phyloP scores from a whole-genome alignment of 2,888 invertebrate species.

The Acanthococcus lagerstroemiae region DNA sequence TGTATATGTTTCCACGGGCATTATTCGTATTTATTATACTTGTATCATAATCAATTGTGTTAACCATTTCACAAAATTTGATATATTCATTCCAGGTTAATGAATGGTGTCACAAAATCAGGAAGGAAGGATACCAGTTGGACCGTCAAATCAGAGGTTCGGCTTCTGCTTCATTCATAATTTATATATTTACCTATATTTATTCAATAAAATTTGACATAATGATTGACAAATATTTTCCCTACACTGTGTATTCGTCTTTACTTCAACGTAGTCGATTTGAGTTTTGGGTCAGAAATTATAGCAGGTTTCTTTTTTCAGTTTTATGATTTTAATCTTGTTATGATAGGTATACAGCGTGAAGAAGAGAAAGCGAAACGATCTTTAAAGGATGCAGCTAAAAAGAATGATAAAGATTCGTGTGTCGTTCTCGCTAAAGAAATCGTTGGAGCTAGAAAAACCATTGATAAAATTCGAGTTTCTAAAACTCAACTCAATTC shows the following conservation, averaged over 20 bases:
- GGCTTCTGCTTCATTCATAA: background rate
- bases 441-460: slow-evolving; percentile 75
- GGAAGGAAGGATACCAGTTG: slow-evolving; percentile 85
- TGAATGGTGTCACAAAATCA: slow-evolving; percentile 89
- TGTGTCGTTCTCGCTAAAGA: slow-evolving; percentile 90
- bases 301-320: background rate
- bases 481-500: slow-evolving; percentile 97
- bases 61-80: too few relatives aligned
- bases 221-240: too few relatives aligned
- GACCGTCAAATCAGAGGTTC: slow-evolving; percentile 88
- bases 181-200: too few relatives aligned
- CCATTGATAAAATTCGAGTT: slow-evolving; percentile 81
- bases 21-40: too few relatives aligned
- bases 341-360: slow-evolving; percentile 68
- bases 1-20: background rate
- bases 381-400: slow-evolving; percentile 88
- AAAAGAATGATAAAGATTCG: slow-evolving; percentile 87
- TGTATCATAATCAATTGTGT: too few relatives aligned
- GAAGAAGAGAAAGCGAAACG: slow-evolving; percentile 95
- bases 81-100: slow-evolving; percentile 61
- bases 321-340: slow-evolving; percentile 7
- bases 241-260: background rate
- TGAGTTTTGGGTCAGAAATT: too few relatives aligned
- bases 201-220: too few relatives aligned
- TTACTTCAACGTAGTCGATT: background rate